Evolutionary conservation across 2,113 vertebrate genomes (phyloP).

Genomic region (Chloropsis hardwickii): DNA sequence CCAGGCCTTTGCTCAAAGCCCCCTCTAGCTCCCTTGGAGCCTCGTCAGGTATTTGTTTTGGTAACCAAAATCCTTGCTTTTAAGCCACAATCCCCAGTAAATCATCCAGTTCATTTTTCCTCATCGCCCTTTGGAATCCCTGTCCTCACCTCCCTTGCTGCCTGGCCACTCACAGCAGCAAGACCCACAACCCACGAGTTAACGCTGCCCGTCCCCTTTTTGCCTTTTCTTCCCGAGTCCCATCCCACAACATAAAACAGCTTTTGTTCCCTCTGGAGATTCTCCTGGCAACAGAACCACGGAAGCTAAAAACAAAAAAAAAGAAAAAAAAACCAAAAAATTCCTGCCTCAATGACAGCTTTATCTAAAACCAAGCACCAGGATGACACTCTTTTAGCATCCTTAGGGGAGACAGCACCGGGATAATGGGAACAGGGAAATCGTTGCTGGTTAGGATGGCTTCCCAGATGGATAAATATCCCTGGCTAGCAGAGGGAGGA

Average conservation of each 20-base stretch:
- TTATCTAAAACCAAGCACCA: background rate
- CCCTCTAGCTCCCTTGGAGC: background rate
- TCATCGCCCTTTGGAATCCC: background rate
- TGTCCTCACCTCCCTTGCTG: background rate
- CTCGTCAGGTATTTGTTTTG: too few relatives aligned
- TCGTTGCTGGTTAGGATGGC: accelerated
- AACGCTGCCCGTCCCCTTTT: accelerated
- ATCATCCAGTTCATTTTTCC: background rate
- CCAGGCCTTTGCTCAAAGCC: background rate
- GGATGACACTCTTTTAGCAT: background rate
- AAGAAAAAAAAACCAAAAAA: background rate
- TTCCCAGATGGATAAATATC: background rate
- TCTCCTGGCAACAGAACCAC: constrained; percentile 12
- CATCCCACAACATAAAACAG: background rate
- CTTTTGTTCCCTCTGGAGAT: background rate
- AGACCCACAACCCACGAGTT: background rate
- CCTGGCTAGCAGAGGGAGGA: background rate
- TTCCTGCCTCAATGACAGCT: constrained; percentile 2
- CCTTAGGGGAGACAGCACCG: accelerated
- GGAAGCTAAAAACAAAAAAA: background rate
- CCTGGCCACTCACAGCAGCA: accelerated
- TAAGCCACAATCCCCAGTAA: background rate
- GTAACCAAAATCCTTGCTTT: background rate
- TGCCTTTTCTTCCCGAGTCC: background rate
- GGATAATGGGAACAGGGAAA: background rate